Conservation (phyloP, 2,888 invertebrate species). For the Polyommatus iphigenia region DNA sequence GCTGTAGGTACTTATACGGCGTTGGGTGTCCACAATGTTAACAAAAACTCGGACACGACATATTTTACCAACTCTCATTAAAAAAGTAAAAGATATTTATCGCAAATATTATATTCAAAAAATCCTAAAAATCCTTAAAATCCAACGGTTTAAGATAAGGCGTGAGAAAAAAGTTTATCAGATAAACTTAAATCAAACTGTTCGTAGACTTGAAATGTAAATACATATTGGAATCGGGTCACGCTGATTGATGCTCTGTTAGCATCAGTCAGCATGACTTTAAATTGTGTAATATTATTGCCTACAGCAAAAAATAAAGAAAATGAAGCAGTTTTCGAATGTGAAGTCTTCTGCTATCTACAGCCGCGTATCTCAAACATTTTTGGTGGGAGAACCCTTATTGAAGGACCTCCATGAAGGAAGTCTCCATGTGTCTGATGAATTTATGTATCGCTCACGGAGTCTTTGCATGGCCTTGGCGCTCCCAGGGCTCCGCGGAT, state of each 20-base stretch:
- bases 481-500: no score
- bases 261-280: no score
- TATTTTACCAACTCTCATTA: neutral
- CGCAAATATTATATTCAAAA: neutral
- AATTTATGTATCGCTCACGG: no score
- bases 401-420: no score
- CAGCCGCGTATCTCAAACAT: no score
- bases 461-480: no score
- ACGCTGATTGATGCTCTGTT: neutral
- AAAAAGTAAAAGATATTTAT: neutral
- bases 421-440: no score
- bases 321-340: no score
- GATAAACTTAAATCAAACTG: constrained; percentile 16
- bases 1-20: no score
- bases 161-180: constrained; percentile 23
- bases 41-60: neutral
- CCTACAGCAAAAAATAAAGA: neutral
- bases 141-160: neutral
- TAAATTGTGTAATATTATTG: no score
- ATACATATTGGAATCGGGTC: neutral
- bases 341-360: no score
- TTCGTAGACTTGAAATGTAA: neutral
- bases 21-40: neutral
- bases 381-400: no score
- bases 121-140: neutral